Base-by-base conservation (phyloP, 2,797 vertebrate species). In the Microctenopoma steveboyesi region DNA sequence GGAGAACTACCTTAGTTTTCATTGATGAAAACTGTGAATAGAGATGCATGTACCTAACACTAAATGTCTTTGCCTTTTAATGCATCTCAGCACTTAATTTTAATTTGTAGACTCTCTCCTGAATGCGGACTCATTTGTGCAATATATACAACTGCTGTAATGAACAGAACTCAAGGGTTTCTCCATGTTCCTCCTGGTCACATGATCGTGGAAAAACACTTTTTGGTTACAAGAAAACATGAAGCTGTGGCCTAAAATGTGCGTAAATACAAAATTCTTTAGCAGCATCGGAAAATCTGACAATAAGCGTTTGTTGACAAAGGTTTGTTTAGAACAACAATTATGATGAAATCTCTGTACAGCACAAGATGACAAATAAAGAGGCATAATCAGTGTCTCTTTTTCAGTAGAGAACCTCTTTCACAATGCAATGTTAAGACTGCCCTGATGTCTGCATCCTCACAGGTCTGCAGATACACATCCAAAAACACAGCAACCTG, bases 1-100 rank as follows among this genome's bases (percentile, higher is more conserved):
- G 58, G 45, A 67, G n/a, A 47, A n/a, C 51, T 67, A 57, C 57
- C 51, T 58, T 43, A 56, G 28, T 68, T 72, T 78, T n/a, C 22
- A 56, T 54, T 54, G 56, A 76, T 85, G 49, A 87, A 88, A 86
- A 89, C 91, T 90, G 90, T 91, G 86, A 92, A 71, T 53, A 77
- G 85, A 88, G 85, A 87, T 88, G 86, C 88, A 87, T 89, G 86
- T 81, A 72, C 81, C 64, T 60, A 46, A 72, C 56, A 64, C 64
- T 68, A 57, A 75, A 73, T 61, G 51, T 87, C 7, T 73, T 65
- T 28, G 73, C 47, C 55, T 79, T 82, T 86, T 74, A 43, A 57
- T 78, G 67, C 71, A 75, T 81, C 80, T 82, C 69, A 22, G 57
- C 18, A 49, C 22, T 45, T 8, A 55, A 22, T 35, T 30, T 61